These are phyloP conservation scores for Anoura caudifer DNA, from an alignment of 2,113 vertebrate genomes.

Conservation along the genomic window DNA sequence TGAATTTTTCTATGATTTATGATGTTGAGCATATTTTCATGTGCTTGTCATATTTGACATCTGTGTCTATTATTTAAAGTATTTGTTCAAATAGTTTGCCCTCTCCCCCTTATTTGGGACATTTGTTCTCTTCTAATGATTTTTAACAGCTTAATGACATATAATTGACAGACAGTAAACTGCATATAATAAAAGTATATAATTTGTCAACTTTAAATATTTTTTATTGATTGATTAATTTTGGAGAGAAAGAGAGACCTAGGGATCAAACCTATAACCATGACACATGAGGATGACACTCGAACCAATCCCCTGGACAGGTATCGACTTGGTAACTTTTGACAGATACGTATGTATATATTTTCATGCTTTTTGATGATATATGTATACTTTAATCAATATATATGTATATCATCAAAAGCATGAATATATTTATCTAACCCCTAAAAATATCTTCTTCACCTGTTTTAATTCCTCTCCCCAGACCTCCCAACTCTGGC, in stretches of 20 bases:
- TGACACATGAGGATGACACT: no score
- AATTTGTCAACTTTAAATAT: no score
- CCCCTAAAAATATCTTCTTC: not conserved
- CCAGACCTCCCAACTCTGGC: not conserved
- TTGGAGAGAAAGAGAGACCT: no score
- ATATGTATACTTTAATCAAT: no score
- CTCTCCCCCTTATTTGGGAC: not conserved
- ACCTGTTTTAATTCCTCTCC: not conserved
- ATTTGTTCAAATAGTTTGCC: slow-evolving; percentile 10
- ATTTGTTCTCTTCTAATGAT: slow-evolving; percentile 9
- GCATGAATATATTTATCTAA: not conserved
- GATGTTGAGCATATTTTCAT: no score
- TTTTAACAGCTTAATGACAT: slow-evolving; percentile 3
- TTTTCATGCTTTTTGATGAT: no score
- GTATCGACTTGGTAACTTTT: no score
- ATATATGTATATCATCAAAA: not conserved
- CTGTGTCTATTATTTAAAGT: not conserved
- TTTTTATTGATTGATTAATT: no score
- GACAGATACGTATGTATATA: no score
- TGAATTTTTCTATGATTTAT: not conserved
- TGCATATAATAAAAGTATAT: not conserved
- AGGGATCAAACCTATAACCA: no score
- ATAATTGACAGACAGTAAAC: not conserved
- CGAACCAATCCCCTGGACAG: no score
- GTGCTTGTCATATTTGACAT: no score